A percentile compares a stretch with the other conserved stretches of the same genome.
Evolutionary conservation across 2,113 vertebrate genomes (phyloP).

Genomic region (Gymnogyps californianus): DNA sequence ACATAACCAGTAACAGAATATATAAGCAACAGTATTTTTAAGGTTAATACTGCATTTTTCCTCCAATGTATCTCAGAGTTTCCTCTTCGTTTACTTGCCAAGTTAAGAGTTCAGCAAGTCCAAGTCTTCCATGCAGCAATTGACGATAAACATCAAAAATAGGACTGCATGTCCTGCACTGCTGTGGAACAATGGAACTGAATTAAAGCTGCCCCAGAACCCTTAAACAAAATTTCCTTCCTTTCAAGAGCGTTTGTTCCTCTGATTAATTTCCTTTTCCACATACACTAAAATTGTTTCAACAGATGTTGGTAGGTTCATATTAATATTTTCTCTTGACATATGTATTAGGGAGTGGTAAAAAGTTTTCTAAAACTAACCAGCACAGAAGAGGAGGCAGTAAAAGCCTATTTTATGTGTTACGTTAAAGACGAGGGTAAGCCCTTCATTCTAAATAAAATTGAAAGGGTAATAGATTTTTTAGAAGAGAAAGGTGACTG

Average conservation of each 20-base stretch:
- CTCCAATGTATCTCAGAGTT: background rate
- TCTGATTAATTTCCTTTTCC: constrained; percentile 55
- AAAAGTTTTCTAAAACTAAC: background rate
- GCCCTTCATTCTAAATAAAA: background rate
- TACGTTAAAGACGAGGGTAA: background rate
- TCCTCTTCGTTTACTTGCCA: constrained; percentile 12
- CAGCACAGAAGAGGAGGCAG: background rate
- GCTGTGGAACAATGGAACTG: constrained; percentile 31
- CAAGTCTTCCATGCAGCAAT: background rate
- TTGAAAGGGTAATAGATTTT: background rate
- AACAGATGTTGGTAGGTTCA: constrained; percentile 22
- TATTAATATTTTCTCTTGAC: background rate
- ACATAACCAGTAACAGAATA: background rate
- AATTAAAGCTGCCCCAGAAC: constrained; percentile 15
- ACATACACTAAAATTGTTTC: background rate
- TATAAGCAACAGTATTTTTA: background rate
- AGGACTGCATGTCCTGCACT: constrained; percentile 18
- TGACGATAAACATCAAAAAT: constrained; percentile 19
- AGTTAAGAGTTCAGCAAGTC: background rate
- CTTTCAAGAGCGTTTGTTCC: background rate
- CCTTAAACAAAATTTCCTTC: constrained; percentile 51
- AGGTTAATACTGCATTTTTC: background rate
- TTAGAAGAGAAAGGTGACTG: background rate
- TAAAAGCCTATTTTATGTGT: background rate
- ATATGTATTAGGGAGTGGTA: background rate